phyloP scores from a whole-genome alignment of 2,888 invertebrate species.

The Philereme vetulata region DNA sequence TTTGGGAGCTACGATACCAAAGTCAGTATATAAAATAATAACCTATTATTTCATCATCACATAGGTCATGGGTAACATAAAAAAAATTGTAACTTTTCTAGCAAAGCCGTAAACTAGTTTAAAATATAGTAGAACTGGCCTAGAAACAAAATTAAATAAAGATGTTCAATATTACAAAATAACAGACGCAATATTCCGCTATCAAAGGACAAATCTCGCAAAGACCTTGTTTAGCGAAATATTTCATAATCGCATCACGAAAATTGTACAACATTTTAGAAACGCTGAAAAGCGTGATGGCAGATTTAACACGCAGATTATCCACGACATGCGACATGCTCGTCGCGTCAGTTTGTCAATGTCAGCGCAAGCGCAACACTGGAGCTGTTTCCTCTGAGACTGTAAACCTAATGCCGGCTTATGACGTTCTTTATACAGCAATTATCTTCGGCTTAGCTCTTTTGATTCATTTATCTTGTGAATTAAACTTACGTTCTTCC shows the following conservation, averaged over 20 bases:
- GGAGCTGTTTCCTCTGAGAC: conserved; percentile 3
- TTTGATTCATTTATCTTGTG: conserved; percentile 12
- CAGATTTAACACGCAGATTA: conserved; percentile 45
- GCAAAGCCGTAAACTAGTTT: neutral
- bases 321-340: conserved; percentile 40
- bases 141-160: conserved; percentile 8
- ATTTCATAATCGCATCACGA: conserved; percentile 36
- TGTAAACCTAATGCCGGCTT: conserved; percentile 2
- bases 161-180: conserved; percentile 13
- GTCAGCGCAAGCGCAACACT: conserved; percentile 37
- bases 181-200: conserved; percentile 5
- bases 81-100: too few species aligned
- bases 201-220: conserved; percentile 6
- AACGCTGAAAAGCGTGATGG: conserved; percentile 46
- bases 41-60: too few species aligned
- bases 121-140: conserved; percentile 7
- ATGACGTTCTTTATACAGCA: conserved; percentile 2
- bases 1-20: too few species aligned
- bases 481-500: neutral
- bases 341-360: conserved; percentile 45
- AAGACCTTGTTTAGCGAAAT: conserved; percentile 12
- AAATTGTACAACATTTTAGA: conserved; percentile 38
- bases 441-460: neutral
- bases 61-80: too few species aligned
- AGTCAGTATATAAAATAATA: too few species aligned